Evolutionary conservation across 1,140 invertebrate species (phyloP).

Genomic region (Atta texana): DNA sequence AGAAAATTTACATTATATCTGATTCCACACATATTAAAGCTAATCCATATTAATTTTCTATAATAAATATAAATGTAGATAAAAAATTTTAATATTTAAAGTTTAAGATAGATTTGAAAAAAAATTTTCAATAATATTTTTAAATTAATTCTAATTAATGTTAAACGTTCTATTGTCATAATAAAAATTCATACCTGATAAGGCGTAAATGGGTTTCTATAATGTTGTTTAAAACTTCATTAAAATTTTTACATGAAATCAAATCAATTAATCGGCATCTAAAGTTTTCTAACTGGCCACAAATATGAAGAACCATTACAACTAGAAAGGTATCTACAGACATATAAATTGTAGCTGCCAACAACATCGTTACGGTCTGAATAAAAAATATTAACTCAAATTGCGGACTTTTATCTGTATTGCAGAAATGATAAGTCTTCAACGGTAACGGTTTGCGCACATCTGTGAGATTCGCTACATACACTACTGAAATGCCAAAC

Average conservation of each 20-base stretch:
- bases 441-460: not conserved
- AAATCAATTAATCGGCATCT: not conserved
- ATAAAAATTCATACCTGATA: conserved; percentile 32
- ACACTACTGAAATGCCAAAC: not conserved
- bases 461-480: not conserved
- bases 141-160: not conserved
- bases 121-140: not conserved
- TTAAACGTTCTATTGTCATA: not conserved
- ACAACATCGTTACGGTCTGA: not conserved
- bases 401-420: conserved; percentile 9
- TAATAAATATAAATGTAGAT: not conserved
- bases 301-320: conserved; percentile 31
- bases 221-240: not conserved
- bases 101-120: not conserved
- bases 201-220: conserved; percentile 8
- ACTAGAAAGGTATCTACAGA: conserved; percentile 21
- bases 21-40: too few species aligned
- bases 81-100: not conserved
- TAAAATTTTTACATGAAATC: not conserved
- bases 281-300: conserved; percentile 38
- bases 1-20: not conserved
- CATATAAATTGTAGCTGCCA: not conserved
- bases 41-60: too few species aligned
- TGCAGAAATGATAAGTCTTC: not conserved
- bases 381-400: not conserved